A percentile compares a stretch with the other conserved stretches of the same genome.
Evolutionary conservation across 37 sponge, comb jelly and placozoan species (phyloP).

Genomic region (Theonella swinhoei): DNA sequence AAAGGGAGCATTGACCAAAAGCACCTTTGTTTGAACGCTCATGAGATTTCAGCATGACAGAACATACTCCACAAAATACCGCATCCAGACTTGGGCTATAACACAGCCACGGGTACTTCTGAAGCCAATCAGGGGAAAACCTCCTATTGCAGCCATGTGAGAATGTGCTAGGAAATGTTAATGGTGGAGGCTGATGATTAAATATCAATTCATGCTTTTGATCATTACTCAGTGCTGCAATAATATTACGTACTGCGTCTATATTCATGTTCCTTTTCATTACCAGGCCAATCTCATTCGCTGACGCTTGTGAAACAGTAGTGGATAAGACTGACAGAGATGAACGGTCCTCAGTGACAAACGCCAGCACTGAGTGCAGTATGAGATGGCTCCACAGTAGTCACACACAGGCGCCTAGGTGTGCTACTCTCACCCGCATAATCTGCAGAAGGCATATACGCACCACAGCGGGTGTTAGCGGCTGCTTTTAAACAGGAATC

Average conservation of each 20-base stretch:
- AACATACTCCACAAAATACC: slow-evolving; percentile 19
- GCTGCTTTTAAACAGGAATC: too few species aligned
- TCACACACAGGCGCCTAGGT: too few species aligned
- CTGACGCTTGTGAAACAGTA: not conserved
- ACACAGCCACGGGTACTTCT: slow-evolving; percentile 39
- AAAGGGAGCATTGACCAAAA: slow-evolving; percentile 28
- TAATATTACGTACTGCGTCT: not conserved
- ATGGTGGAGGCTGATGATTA: not conserved
- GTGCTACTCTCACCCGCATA: too few species aligned
- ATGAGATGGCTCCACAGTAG: too few species aligned
- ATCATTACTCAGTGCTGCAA: slow-evolving; percentile 2
- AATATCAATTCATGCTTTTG: slow-evolving; percentile 26
- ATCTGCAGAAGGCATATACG: too few species aligned
- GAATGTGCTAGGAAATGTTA: slow-evolving; percentile 45
- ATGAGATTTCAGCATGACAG: not conserved
- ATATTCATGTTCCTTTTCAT: slow-evolving; percentile 7
- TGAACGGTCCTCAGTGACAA: too few species aligned
- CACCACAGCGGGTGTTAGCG: too few species aligned
- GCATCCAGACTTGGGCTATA: slow-evolving; percentile 45
- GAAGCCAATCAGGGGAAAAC: slow-evolving; percentile 52
- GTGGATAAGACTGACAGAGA: too few species aligned
- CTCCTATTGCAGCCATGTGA: slow-evolving; percentile 32
- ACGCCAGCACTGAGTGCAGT: too few species aligned
- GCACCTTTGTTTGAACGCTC: not conserved
- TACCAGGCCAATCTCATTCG: slow-evolving; percentile 4